Evolutionary conservation across 2,113 vertebrate species (phyloP).

Genomic region (Promerops cafer): DNA sequence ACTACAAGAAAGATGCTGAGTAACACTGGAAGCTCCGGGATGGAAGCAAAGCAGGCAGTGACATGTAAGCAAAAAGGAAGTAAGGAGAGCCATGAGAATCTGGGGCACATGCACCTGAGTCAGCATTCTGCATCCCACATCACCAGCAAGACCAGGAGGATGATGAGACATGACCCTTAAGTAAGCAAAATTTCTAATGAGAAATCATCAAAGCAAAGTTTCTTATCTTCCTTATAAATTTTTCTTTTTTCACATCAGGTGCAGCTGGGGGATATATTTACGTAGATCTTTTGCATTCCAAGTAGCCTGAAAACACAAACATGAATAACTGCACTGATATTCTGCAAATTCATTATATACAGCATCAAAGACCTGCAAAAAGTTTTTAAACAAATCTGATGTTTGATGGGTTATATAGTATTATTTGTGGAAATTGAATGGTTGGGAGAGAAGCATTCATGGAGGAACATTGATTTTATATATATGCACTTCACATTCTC

Average conservation of each 20-base stretch:
- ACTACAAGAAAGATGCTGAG: not conserved
- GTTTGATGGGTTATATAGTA: not conserved
- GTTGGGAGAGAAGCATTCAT: not conserved
- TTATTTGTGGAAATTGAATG: not conserved
- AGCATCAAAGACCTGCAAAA: not conserved
- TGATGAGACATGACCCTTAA: not conserved
- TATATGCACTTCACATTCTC: not conserved
- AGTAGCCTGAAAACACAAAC: not conserved
- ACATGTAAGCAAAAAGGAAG: not conserved
- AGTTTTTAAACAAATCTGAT: not conserved
- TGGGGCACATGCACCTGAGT: not conserved
- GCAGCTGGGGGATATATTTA: not conserved
- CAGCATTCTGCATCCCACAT: not conserved
- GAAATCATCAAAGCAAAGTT: not conserved
- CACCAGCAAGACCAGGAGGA: not conserved
- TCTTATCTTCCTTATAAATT: not conserved
- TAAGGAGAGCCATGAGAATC: accelerated
- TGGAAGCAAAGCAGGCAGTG: not conserved
- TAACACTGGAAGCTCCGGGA: not conserved
- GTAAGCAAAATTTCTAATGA: not conserved
- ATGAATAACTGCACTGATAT: not conserved
- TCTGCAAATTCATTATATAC: not conserved
- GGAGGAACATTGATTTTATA: not conserved
- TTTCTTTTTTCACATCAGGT: not conserved
- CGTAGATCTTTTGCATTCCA: not conserved